Percentiles rank a stretch among this genome's conserved stretches.
Evolutionary conservation across 1,140 invertebrate genomes (phyloP).

Genomic region (Metopolophium dirhodum): DNA sequence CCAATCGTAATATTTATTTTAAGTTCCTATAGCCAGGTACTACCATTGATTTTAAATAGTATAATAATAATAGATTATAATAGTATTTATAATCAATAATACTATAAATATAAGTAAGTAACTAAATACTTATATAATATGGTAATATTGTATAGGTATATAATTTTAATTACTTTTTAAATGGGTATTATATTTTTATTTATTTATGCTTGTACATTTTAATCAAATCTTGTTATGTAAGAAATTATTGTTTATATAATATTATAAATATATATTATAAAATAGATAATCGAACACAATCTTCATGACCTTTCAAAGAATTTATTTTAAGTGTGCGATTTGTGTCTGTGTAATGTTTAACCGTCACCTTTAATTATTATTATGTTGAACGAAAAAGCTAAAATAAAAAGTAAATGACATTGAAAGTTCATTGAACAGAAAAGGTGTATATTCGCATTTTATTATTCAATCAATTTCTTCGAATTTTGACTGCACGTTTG

Average conservation of each 20-base stretch:
- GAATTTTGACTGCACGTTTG: not conserved
- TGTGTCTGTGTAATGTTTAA: not conserved
- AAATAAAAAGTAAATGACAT: not conserved
- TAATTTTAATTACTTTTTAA: not conserved
- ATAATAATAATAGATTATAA: no score
- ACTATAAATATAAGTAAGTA: not conserved
- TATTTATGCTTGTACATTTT: not conserved
- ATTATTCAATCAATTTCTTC: not conserved
- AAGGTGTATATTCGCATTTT: not conserved
- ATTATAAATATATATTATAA: no score
- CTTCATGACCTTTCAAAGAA: not conserved
- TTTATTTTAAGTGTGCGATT: not conserved
- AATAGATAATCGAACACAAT: not conserved
- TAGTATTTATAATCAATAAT: no score
- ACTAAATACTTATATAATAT: not conserved
- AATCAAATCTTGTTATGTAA: not conserved
- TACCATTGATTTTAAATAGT: not conserved
- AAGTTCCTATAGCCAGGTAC: not conserved
- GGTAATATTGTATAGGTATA: not conserved
- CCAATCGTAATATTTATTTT: not conserved
- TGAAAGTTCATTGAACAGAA: not conserved
- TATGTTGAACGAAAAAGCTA: not conserved
- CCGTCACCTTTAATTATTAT: not conserved
- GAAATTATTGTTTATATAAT: not conserved
- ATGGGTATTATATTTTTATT: not conserved